Base-by-base conservation (phyloP, 2,797 vertebrate species). In the Squalus acanthias region DNA sequence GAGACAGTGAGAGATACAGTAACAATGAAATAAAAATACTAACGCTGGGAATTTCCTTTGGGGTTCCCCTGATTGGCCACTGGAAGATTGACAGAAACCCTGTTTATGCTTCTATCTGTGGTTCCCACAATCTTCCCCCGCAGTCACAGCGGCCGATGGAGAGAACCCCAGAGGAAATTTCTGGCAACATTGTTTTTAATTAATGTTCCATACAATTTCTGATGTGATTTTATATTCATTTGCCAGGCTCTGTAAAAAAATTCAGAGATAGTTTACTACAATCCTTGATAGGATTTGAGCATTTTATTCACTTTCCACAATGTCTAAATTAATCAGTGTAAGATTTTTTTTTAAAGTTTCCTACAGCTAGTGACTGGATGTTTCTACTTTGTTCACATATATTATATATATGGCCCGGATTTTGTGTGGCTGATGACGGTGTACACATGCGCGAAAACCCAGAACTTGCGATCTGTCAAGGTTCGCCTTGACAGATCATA, bases 121-220 rank as follows among this genome's bases (percentile, higher is more conserved):
- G 63, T 24, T 93, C 46, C 53, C 53, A 5, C 53, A 57, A 57
- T 57, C 53, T 57, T 57, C 63, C 91, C n/a, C 33, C 5, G 1
- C 10, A n/a, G 60, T 88, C 50, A 26, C 22, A 0, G 15, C 1
- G 1, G 7, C 17, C 22, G n/a, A 93, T 10, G 20, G 8, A 46
- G 20, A 93, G 91, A 93, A 69, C 65, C 63, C 91, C 91, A 93
- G 65, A 69, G 91, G 65, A 93, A 93, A 67, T 93, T 93, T 93
- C 65, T 65, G 39, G 91, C n/a, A 46, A 24, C n/a, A 26, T 69
- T 93, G 39, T 93, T 93, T 89, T 65, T 46, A 39, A 93, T 93
- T 39, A 67, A 93, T 8, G 20, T 69, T n/a, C 5, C 39, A 50
- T 85, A 22, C 46, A 85, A 85, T 85, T 85, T 50, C 20, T 85